These are phyloP conservation scores for Girardinichthys multiradiatus DNA, from an alignment of 2,113 vertebrate species.

Conservation along the genomic window DNA sequence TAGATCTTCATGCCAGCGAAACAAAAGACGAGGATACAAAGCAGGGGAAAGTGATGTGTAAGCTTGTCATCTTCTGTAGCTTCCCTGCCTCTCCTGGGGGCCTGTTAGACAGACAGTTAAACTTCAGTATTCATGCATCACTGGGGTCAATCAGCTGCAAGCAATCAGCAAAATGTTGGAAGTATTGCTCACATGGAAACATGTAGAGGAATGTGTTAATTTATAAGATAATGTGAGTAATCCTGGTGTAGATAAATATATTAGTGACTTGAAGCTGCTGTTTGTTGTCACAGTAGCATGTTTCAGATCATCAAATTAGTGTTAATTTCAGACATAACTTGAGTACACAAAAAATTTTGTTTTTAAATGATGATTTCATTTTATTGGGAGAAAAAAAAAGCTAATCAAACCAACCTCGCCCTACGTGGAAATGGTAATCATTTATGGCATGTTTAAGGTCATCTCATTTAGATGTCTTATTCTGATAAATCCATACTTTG, in stretches of 20 bases:
- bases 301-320: not conserved
- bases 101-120: conserved; percentile 70
- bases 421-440: too few species aligned
- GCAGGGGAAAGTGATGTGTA: conserved; percentile 63
- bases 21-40: conserved; percentile 63
- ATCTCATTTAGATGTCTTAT: not conserved
- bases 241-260: conserved; percentile 13
- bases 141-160: conserved; percentile 53
- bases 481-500: not conserved
- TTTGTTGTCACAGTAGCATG: not conserved
- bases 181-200: not conserved
- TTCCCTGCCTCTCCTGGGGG: conserved; percentile 49
- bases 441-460: not conserved
- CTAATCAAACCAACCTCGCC: too few species aligned
- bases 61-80: conserved; percentile 66
- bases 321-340: not conserved
- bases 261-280: not conserved
- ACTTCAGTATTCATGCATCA: conserved; percentile 39
- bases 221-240: conserved; percentile 10
- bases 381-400: too few species aligned
- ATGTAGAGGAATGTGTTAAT: not conserved
- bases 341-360: too few species aligned
- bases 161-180: conserved; percentile 56
- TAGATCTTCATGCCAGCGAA: conserved; percentile 40
- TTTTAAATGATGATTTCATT: too few species aligned